Percentiles rank a stretch among this genome's conserved stretches.
Evolutionary conservation across 2,888 invertebrate genomes (phyloP).

Genomic region (Proisotoma minuta): DNA sequence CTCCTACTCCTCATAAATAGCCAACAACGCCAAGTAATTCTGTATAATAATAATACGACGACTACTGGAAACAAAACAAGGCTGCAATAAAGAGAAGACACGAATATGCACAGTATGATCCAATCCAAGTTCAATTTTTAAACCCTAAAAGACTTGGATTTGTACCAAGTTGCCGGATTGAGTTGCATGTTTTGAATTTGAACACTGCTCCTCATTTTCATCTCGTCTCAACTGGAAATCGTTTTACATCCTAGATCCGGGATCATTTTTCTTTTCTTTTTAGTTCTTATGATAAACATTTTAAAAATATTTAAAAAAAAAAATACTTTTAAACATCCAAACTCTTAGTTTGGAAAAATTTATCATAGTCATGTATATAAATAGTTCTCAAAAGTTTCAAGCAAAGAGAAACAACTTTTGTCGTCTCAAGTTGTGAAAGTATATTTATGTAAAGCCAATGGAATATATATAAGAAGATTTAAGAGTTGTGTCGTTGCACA

Average conservation of each 20-base stretch:
- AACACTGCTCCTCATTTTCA: neutral
- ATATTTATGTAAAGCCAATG: too few species aligned
- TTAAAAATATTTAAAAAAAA: slow-evolving; percentile 5
- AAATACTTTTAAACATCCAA: too few species aligned
- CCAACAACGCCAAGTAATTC: too few species aligned
- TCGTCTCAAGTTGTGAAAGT: too few species aligned
- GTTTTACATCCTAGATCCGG: neutral
- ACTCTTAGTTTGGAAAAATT: too few species aligned
- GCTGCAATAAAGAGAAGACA: neutral
- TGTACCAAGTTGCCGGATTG: neutral
- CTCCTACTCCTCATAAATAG: too few species aligned
- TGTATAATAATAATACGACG: neutral
- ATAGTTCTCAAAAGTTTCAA: too few species aligned
- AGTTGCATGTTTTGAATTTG: slow-evolving; percentile 1
- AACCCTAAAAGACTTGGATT: neutral
- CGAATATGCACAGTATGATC: neutral
- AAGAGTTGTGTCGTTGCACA: too few species aligned
- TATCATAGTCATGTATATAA: too few species aligned
- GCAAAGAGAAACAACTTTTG: too few species aligned
- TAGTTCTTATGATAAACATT: slow-evolving; percentile 11
- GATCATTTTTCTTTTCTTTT: slow-evolving; percentile 13
- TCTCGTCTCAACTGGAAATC: neutral
- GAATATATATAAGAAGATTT: too few species aligned
- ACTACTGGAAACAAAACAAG: neutral
- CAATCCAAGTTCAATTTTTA: slow-evolving; percentile 1